A percentile compares a stretch with the other conserved stretches of the same genome.
These are phyloP conservation scores for Rhinogobius similis DNA, from an alignment of 2,113 vertebrate species.

Conservation along the genomic window DNA sequence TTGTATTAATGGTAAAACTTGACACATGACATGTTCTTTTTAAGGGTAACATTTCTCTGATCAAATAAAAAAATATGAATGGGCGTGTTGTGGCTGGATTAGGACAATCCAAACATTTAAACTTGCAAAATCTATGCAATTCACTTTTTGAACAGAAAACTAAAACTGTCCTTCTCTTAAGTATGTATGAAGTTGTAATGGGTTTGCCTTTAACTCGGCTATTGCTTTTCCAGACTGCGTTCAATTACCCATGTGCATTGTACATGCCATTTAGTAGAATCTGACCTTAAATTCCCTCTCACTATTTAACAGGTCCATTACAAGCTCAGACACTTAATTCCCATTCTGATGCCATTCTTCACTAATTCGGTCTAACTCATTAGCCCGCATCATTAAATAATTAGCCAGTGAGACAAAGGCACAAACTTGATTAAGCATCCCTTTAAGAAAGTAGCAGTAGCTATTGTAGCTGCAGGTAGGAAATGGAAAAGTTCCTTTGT, in stretches of 20 bases:
- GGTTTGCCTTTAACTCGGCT: not conserved
- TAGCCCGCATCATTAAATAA: constrained; percentile 71
- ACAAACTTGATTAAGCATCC: constrained; percentile 61
- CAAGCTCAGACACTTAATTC: constrained; percentile 47
- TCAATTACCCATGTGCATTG: not conserved
- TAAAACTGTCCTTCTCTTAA: not conserved
- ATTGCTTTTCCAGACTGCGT: not conserved
- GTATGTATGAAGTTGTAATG: not conserved
- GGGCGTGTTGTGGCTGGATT: no score
- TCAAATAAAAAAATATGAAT: no score
- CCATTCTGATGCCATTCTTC: constrained; percentile 66
- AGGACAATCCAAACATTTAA: not conserved
- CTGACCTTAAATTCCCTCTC: constrained; percentile 29
- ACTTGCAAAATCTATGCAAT: no score
- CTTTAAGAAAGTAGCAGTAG: constrained; percentile 44
- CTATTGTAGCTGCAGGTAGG: constrained; percentile 42
- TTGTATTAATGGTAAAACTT: no score
- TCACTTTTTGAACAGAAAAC: not conserved
- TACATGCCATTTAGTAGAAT: not conserved
- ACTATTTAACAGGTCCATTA: constrained; percentile 63
- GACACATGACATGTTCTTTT: no score
- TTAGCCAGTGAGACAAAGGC: constrained; percentile 65
- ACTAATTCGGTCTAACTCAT: constrained; percentile 72
- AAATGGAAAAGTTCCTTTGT: not conserved
- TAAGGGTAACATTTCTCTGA: no score